Percentiles rank a stretch among this genome's conserved stretches.
Evolutionary conservation across 2,888 invertebrate genomes (phyloP).

Genomic region (Catonia carolina): DNA sequence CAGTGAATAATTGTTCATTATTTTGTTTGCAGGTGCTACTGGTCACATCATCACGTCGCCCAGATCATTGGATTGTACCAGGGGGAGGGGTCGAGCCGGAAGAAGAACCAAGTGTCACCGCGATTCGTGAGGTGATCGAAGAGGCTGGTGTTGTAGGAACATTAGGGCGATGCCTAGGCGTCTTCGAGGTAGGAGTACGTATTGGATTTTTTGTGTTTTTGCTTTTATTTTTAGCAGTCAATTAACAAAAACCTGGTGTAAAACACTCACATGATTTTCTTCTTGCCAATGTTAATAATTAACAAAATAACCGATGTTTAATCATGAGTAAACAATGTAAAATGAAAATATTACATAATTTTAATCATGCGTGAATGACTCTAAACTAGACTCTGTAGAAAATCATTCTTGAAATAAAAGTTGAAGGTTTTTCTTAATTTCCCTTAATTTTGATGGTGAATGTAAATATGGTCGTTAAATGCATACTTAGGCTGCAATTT

Average conservation of each 20-base stretch:
- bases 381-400: too few relatives aligned
- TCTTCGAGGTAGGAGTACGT: constrained; percentile 72
- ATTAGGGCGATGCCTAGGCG: constrained; percentile 80
- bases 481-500: too few relatives aligned
- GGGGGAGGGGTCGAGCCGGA: constrained; percentile 97
- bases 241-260: too few relatives aligned
- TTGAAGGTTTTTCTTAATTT: too few relatives aligned
- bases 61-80: constrained; percentile 93
- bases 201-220: constrained; percentile 2
- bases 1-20: too few relatives aligned
- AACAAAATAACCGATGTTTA: too few relatives aligned
- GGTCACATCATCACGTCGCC: constrained; percentile 84
- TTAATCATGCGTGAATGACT: too few relatives aligned
- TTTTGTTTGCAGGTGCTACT: constrained; percentile 65
- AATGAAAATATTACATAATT: too few relatives aligned
- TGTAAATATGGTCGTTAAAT: too few relatives aligned
- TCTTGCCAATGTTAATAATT: not conserved
- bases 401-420: too few relatives aligned
- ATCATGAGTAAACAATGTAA: too few relatives aligned
- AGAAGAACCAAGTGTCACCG: constrained; percentile 81
- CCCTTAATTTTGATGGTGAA: not conserved
- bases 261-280: too few relatives aligned
- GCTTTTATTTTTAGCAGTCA: not conserved
- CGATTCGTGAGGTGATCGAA: constrained; percentile 87
- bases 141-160: constrained; percentile 94